Conservation (phyloP, 2,113 vertebrate genomes). For the Equus przewalskii region DNA sequence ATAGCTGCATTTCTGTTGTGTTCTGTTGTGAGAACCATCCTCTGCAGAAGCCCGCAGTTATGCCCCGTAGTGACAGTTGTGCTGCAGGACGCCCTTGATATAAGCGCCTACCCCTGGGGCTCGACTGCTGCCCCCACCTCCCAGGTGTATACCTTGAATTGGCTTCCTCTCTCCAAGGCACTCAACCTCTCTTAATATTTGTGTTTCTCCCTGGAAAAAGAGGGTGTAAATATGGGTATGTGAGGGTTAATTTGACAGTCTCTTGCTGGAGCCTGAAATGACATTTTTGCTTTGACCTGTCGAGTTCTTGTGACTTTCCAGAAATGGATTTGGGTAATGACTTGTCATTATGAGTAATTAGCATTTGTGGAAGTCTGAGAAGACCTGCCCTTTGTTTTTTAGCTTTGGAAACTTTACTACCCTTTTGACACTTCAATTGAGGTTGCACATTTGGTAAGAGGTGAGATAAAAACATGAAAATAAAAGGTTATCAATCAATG, state of each 20-base stretch:
- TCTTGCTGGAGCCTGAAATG: constrained; percentile 15
- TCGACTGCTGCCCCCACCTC: neutral
- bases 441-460: neutral
- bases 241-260: constrained; percentile 18
- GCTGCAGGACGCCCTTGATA: neutral
- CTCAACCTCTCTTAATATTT: neutral
- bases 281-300: constrained; percentile 50
- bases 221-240: neutral
- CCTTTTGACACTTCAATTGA: neutral
- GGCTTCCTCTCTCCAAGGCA: neutral
- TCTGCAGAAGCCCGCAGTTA: neutral
- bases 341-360: constrained; percentile 72
- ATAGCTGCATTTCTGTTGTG: neutral
- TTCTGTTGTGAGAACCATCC: neutral
- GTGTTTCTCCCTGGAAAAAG: neutral
- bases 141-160: no score
- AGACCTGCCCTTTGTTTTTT: neutral
- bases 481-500: neutral
- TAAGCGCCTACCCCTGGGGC: neutral
- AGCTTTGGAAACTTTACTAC: constrained; percentile 25
- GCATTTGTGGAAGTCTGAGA: constrained; percentile 63
- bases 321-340: constrained; percentile 73
- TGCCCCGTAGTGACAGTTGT: neutral
- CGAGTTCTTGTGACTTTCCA: constrained; percentile 64
- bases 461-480: neutral